Evolutionary conservation across 2,888 invertebrate genomes (phyloP), one percentile per base, ranked within the genome.

Genomic region (Temnothorax ravouxi): DNA sequence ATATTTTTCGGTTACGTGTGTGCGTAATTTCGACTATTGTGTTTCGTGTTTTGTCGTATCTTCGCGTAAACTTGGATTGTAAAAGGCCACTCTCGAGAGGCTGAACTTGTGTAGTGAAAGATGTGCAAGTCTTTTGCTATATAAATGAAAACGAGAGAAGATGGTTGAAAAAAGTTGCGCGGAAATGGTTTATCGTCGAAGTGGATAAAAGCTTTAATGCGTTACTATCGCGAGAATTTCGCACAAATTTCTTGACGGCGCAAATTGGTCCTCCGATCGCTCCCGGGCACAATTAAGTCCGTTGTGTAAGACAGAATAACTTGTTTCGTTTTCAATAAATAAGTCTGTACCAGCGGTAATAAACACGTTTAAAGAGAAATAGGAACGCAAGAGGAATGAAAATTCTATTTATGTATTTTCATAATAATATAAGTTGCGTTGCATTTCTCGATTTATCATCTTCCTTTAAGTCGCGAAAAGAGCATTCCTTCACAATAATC

Each of bases 141-240:
- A n/a, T 61, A 79, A 71, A 79, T 61, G 59, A 59, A 25, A 77
- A 25, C 61, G 56, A 21, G 69, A 69, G 69, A 52, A 76, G 34
- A 44, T 4, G 52, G 56, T 44, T 41, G 50, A 62, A 80, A 62
- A 80, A 75, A 81, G 75, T 81, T 81, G 21, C 44, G 62, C 75
- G n/a, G 62, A 75, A 75, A 81, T 41, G 64, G 34, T 75, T 81
- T 81, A 81, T 52, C 62, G 44, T 50, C 77, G 6, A 83, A 83
- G 83, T 79, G 77, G 75, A 75, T 75, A 75, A 81, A 81, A 81
- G 81, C 81, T 75, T 81, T 75, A 75, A 69, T 75, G 75, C 75
- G 52, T 81, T 81, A 54, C 75, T 21, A 62, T 41, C 44, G 52
- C 44, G 41, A 75, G 44, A 62, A 81, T 67, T 66, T 72, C 67